Evolutionary conservation across 2,797 vertebrate genomes (phyloP), one percentile per base, ranked within the genome.

Genomic region (Threskiornis aethiopicus): DNA sequence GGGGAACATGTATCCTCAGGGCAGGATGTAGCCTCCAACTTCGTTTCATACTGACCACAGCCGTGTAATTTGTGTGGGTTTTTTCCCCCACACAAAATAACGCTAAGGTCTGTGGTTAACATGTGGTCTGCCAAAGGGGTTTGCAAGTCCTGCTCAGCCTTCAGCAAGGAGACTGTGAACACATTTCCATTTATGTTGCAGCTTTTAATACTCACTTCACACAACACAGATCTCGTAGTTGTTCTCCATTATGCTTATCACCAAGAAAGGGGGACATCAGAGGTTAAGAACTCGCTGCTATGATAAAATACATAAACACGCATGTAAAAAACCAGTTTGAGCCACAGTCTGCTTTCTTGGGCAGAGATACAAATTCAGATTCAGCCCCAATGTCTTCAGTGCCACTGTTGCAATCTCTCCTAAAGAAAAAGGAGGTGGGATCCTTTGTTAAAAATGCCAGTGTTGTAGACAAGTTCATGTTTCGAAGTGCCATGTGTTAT

Each of bases 51-150:
- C 17, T 44, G 28, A 76, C 17, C 25, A 21, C 14, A 29, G 19
- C 6, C 9, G 12, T 0, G 0, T 79, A 14, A 13, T 69, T 79
- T 54, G 3, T 29, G 33, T 11, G 46, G 33, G 12, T 5, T 29
- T 44, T 18, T 37, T 15, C 16, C 20, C 15, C 6, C 39, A 9
- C 24, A 11, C 15, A 81, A 33, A 71, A 24, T 25, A 55, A 41
- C 26, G 11, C 7, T 14, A 22, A 49, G 59, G 11, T 82, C 55
- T 80, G 44, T 51, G 46, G 47, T 79, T 89, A 73, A 42, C 0
- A 0, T 6, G 19, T 31, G 57, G 15, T 33, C 39, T 87, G 44
- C 20, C 37, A 65, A 89, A 82, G 47, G 21, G 41, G 4, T 61
- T 62, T 71, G 18, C 9, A 28, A 71, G 39, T 29, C 46, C 24